Base-by-base conservation (phyloP, 1,140 invertebrate genomes). In the Dendrolimus punctatus region DNA sequence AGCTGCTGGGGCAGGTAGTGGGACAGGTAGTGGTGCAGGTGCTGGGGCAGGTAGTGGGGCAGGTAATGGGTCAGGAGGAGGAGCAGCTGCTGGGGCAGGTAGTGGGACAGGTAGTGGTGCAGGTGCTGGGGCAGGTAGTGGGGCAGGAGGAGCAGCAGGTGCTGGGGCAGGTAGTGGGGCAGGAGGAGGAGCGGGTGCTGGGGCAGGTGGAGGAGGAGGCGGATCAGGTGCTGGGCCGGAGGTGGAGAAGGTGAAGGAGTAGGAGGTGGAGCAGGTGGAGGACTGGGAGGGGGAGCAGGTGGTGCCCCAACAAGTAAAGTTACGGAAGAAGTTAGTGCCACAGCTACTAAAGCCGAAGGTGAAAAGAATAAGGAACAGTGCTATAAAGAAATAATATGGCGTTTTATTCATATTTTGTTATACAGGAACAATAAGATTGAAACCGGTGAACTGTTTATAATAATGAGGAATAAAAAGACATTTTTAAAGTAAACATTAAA, bases 241-340 rank as follows among this genome's bases (percentile, higher is more conserved):
- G 8, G 10, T 40, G 40, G 43, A 37, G 44, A 7, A 4, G 43
- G 43, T 5, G 6, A 1, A 9, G 43, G 37, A n/a, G 51, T 5
- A 36, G 40, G 39, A 1, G 10, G 5, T 40, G 38, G 5, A 42
- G 0, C 7, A 7, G 23, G 46, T 9, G 36, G 46, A n/a, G 41
- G 47, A 54, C n/a, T 42, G 5, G 42, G 23, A 5, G 52, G n/a
- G 36, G 48, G 49, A 8, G 42, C 10, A 36, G 52, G 40, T 39
- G 10, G 9, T 9, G 39, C 9, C 39, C 9, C 47, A 49, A 6
- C 6, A 8, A 23, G 5, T 49, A 8, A 5, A 49, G 38, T 7
- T 49, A 23, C 23, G 39, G 8, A 40, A 38, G 45, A 10, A 39
- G 48, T 36, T 46, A 49, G 7, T 37, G 36, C 10, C 5, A 43